phyloP scores from a whole-genome alignment of 2,797 vertebrate genomes.

The Thripadectes ignobilis region DNA sequence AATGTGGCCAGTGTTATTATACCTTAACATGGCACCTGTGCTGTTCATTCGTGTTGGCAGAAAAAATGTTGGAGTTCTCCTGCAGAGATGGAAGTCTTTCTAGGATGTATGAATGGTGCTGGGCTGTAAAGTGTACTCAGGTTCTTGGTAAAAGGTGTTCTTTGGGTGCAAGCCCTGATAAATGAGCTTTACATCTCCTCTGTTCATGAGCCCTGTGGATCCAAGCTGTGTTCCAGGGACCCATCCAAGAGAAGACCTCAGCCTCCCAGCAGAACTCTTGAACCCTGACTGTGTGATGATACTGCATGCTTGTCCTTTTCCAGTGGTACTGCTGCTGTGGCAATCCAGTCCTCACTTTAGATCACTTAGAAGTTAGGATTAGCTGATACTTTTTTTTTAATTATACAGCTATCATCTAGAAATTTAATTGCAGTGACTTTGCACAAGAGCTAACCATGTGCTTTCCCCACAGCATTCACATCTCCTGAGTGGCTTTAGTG shows the following conservation, averaged over 20 bases:
- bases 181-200: background rate
- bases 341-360: background rate
- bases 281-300: background rate
- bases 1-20: fast-evolving
- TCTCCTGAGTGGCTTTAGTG: background rate
- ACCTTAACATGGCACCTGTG: background rate
- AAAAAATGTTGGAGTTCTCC: background rate
- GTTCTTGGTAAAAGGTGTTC: background rate
- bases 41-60: background rate
- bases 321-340: background rate
- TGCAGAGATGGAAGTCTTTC: background rate
- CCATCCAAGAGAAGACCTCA: background rate
- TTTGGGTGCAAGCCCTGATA: background rate
- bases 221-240: background rate
- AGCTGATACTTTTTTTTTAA: background rate
- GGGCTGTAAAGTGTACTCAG: background rate
- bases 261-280: background rate
- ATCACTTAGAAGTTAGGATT: background rate
- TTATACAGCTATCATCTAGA: background rate
- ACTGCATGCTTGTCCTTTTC: background rate
- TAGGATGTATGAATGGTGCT: background rate
- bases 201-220: background rate
- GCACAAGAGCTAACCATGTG: background rate
- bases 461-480: background rate
- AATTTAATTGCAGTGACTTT: background rate